A percentile compares a stretch with the other conserved stretches of the same genome.
Conservation (phyloP, 2,797 vertebrate species). For the Sebastes taczanowskii region DNA sequence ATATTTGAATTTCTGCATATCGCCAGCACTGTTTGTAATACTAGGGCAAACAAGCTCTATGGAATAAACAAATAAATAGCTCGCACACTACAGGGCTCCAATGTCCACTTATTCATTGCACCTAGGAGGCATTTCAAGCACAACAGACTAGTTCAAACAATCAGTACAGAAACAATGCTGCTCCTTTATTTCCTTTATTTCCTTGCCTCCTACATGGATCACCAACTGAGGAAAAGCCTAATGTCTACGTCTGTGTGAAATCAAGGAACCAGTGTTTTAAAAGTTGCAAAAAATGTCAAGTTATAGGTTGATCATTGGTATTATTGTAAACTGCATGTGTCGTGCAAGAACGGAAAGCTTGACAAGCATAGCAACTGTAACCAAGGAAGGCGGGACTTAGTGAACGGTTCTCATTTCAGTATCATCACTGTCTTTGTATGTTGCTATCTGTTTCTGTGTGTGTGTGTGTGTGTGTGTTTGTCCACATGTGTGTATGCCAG, state of each 20-base stretch:
- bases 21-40: too few relatives aligned
- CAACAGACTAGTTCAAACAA: not conserved
- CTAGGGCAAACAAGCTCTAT: not conserved
- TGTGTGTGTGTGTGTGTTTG: not conserved
- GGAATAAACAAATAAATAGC: not conserved
- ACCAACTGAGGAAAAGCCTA: not conserved
- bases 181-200: not conserved
- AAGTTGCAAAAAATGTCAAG: fast-evolving
- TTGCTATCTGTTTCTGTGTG: not conserved
- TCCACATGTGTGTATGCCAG: conserved; percentile 5
- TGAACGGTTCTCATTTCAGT: not conserved
- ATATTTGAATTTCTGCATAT: too few relatives aligned
- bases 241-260: not conserved
- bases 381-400: not conserved
- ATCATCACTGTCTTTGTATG: not conserved
- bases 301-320: not conserved
- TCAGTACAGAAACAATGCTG: not conserved
- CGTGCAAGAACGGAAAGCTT: not conserved
- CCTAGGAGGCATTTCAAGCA: not conserved
- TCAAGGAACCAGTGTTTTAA: not conserved
- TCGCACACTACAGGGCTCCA: not conserved
- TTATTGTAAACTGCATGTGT: not conserved
- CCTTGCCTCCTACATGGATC: not conserved
- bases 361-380: not conserved
- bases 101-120: not conserved